Base-by-base conservation (phyloP, 2,797 vertebrate genomes). In the Rachycentron canadum region DNA sequence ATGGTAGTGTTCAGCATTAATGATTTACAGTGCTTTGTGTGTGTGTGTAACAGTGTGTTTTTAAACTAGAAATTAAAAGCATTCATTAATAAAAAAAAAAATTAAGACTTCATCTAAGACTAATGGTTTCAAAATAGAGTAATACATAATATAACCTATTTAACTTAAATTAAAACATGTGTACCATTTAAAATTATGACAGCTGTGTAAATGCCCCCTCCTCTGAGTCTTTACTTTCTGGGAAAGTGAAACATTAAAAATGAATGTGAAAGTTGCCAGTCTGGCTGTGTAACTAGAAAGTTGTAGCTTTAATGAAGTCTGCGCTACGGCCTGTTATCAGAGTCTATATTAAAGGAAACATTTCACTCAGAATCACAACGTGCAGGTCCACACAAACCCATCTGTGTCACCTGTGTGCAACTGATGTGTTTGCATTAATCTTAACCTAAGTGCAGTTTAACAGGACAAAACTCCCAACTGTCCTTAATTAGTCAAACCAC, bases 1-100 rank as follows among this genome's bases (percentile, higher is more conserved):
- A 88, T 85, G 87, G 88, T 75, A 84, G 73, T 69, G 34, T 30
- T 58, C 53, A 1, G 38, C 73, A 87, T 87, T 85, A 87, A 92
- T 91, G 75, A 92, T 89, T 93, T 80, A 90, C 72, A 73, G 60
- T 40, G 53, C 3, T 26, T 7, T 45, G 26, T 9, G 21, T 25
- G 28, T 16, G 50, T 17, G 21, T 55, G 25, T 38, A 53, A n/a
- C 13, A 8, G 21, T 41, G 52, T 56, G 58, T 59, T 26, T 75
- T 85, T 36, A 23, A 58, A 26, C 38, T 56, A 12, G 47, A 58
- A 52, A 81, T 66, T 55, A 43, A 56, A 67, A 70, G 55, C 16
- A 36, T 28, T 26, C 28, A 19, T 70, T 34, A 57, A 63, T 21
- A 32, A 68, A n/a, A n/a, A n/a, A n/a, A n/a, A n/a, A 77, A 52